Percentiles rank a stretch among this genome's conserved stretches.
Conservation (phyloP, 2,888 invertebrate genomes). For the Clusia tigrina region DNA sequence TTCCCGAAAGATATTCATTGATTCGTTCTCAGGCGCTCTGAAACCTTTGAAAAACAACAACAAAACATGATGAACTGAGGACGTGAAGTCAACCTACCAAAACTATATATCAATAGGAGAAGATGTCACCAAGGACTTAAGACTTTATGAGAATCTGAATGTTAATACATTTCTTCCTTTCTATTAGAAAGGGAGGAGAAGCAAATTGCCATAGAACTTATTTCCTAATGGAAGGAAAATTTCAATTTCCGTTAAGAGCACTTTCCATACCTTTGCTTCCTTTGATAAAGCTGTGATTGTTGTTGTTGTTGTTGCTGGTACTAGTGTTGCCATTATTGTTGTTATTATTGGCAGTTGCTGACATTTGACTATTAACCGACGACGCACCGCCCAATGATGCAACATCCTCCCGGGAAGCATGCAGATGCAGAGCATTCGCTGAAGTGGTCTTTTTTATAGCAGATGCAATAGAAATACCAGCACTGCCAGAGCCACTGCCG, state of each 20-base stretch:
- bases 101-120: no score
- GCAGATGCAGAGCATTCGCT: constrained; percentile 38
- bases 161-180: no score
- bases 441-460: not conserved
- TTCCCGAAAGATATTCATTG: no score
- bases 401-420: constrained; percentile 57
- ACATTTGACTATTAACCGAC: constrained; percentile 58
- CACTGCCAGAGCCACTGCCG: not conserved
- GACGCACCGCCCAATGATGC: constrained; percentile 57
- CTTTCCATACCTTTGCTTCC: constrained; percentile 61
- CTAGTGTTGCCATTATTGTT: constrained; percentile 34
- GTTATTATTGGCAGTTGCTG: constrained; percentile 31
- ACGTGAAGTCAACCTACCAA: no score
- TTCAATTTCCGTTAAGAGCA: constrained; percentile 21
- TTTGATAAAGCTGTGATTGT: constrained; percentile 46
- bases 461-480: constrained; percentile 4
- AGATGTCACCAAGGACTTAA: no score
- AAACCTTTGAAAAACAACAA: no score
- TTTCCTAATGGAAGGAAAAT: no score
- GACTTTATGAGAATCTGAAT: no score
- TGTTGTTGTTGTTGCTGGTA: constrained; percentile 21
- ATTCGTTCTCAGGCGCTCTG: no score
- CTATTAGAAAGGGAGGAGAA: no score
- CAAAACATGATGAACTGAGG: no score
- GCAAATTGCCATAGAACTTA: no score